These are phyloP conservation scores for Drosophila nr. fundita DNA, from an alignment of 2,888 invertebrate genomes.

Conservation along the genomic window DNA sequence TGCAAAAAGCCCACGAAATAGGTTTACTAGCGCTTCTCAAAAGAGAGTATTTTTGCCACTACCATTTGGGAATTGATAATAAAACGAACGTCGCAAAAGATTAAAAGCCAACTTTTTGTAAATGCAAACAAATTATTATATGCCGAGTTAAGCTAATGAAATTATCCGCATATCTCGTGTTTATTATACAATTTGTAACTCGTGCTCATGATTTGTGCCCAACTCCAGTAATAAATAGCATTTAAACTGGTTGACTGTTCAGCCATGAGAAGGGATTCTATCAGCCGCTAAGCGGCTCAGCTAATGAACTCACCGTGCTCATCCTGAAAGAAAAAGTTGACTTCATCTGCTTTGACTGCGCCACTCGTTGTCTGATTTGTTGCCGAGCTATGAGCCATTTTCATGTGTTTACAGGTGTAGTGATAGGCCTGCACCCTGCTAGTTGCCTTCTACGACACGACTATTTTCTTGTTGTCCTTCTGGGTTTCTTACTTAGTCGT, in stretches of 20 bases:
- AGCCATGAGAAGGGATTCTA: slow-evolving; percentile 1
- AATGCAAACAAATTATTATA: neutral
- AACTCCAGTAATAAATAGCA: neutral
- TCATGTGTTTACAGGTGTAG: slow-evolving; percentile 56
- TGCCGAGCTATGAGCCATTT: slow-evolving; percentile 81
- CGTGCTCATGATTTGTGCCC: neutral
- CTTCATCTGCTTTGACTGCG: slow-evolving; percentile 81
- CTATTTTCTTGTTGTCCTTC: slow-evolving; percentile 10
- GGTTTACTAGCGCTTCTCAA: neutral
- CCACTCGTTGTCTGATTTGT: slow-evolving; percentile 64
- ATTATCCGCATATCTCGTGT: neutral
- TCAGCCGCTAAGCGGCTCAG: neutral
- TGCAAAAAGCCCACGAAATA: neutral
- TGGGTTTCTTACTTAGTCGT: neutral
- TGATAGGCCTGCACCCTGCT: slow-evolving; percentile 55
- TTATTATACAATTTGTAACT: neutral
- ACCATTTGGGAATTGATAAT: neutral
- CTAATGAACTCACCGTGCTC: slow-evolving; percentile 82
- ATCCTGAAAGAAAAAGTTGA: slow-evolving; percentile 84
- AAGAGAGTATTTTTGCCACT: neutral
- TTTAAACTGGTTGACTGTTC: slow-evolving; percentile 17
- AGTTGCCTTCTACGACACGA: slow-evolving; percentile 15
- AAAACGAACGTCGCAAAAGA: neutral
- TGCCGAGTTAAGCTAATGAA: neutral
- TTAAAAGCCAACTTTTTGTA: neutral